phyloP scores from a whole-genome alignment of 2,888 invertebrate species.

The Polia nebulosa region DNA sequence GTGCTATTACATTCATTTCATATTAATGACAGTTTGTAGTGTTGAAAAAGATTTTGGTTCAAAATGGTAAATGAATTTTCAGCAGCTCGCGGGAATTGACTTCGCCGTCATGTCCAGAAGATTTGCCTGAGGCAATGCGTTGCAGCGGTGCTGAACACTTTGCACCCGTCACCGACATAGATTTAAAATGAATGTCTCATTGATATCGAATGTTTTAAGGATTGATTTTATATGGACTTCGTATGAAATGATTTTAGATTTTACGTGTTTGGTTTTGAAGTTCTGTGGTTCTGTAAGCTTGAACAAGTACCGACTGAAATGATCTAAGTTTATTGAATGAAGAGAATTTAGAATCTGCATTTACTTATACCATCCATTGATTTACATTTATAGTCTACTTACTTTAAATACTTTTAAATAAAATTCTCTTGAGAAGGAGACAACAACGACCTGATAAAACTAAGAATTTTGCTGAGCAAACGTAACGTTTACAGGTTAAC shows the following conservation, averaged over 20 bases:
- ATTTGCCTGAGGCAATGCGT: constrained; percentile 13
- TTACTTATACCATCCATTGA: background rate
- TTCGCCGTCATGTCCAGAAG: constrained; percentile 26
- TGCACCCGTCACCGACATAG: constrained; percentile 18
- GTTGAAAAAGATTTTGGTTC: constrained; percentile 16
- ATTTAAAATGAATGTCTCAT: constrained; percentile 41
- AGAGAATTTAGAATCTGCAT: background rate
- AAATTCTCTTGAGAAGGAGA: background rate
- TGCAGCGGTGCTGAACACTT: constrained; percentile 14
- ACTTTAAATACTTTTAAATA: background rate
- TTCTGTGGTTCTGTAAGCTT: background rate
- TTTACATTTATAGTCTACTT: background rate
- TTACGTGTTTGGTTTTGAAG: background rate
- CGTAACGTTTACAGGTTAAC: constrained; percentile 30
- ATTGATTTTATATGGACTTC: constrained; percentile 9
- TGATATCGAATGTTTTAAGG: constrained; percentile 33
- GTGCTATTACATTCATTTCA: constrained; percentile 53
- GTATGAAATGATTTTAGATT: constrained; percentile 4
- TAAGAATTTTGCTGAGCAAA: constrained; percentile 11
- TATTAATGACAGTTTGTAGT: constrained; percentile 48
- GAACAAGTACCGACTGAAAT: background rate
- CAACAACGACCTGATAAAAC: constrained; percentile 16
- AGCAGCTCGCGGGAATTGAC: constrained; percentile 18
- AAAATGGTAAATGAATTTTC: constrained; percentile 33
- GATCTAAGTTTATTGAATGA: background rate